Evolutionary conservation across 2,113 vertebrate genomes (phyloP), one percentile per base, ranked within the genome.

Genomic region (Sardina pilchardus): DNA sequence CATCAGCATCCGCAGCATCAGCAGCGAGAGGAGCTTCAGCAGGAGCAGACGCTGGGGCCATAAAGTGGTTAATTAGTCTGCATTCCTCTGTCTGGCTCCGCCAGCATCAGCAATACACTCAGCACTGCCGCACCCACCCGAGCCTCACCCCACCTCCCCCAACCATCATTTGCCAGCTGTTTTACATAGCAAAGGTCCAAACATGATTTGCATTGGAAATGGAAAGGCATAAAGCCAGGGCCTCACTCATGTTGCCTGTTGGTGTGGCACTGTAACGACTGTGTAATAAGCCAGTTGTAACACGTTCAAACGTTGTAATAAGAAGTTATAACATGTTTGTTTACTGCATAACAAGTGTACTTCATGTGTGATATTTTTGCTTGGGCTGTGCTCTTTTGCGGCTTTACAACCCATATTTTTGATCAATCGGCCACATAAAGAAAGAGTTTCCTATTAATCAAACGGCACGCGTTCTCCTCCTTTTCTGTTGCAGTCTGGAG

Each of bases 271-370:
- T 78, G 71, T 36, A 78, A 34, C 19, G 36, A 78, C 71, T 14
- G 26, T 34, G 71, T 78, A 78, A 78, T 78, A 78, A 78, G 14
- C n/a, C 12, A 78, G 30, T 78, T 78, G 36, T 34, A 78, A 78
- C 26, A 36, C 10, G 17, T 30, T 34, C 59, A 21, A 6, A 24
- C 71, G 39, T 3, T 34, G 71, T 19, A 78, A 78, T 78, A 34
- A 78, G 34, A 30, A 17, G 30, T 78, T 36, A 36, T 14, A 78
- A 3, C 10, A 78, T 34, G 36, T 30, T 16, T 10, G 10, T 34
- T 30, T 16, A 16, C 67, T 36, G 67, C 30, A 75, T 75, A 16
- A 75, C 30, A 34, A 56, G 8, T 26, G 21, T 24, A n/a, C 59
- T 63, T 26, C 24, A 26, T 63, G 8, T n/a, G 59, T 63, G 59